Evolutionary conservation across 2,888 invertebrate genomes (phyloP), one percentile per base, ranked within the genome.

Genomic region (Serrognathus titanus): DNA sequence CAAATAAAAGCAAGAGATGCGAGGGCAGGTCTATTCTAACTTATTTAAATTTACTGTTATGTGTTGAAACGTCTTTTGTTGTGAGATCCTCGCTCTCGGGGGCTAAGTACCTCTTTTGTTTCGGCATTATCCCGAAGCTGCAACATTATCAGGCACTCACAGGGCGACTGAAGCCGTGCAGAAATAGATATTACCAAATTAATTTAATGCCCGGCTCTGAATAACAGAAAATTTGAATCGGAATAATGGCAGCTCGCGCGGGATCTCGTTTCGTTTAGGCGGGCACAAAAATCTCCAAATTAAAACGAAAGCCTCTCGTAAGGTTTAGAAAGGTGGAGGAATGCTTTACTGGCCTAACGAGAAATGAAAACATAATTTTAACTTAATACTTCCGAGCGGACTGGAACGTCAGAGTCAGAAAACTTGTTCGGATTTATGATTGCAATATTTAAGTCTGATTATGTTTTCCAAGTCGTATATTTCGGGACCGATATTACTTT

Each of bases 21-120:
- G 45, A 52, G 56, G 53, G 40, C 51, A 40, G 51, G 57, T 57
- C 59, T 50, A 60, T 57, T 60, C 49, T 59, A 57, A 60, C 53
- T 63, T 63, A 63, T 63, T 63, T 63, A 63, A 60, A 63, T 63
- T 63, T 63, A 63, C 57, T 63, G 58, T 60, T 60, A 59, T 60
- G 56, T 57, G 51, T 54, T 54, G 53, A 57, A 55, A 53, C 57
- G 60, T 53, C 55, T 58, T 60, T 58, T 55, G 57, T 60, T 57
- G 24, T 35, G 20, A 11, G 50, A 50, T 55, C 50, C 49, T 48
- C 50, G 36, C 50, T 45, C 37, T 12, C 38, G 45, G 50, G 55
- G 45, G 13, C 50, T 55, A 55, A 55, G 55, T 55, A 49, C 37
- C 55, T 43, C 55, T 50, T 55, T 55, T 55, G 55, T 55, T 55